These are phyloP conservation scores for Alosa sapidissima DNA, from an alignment of 2,797 vertebrate species.

Conservation along the genomic window DNA sequence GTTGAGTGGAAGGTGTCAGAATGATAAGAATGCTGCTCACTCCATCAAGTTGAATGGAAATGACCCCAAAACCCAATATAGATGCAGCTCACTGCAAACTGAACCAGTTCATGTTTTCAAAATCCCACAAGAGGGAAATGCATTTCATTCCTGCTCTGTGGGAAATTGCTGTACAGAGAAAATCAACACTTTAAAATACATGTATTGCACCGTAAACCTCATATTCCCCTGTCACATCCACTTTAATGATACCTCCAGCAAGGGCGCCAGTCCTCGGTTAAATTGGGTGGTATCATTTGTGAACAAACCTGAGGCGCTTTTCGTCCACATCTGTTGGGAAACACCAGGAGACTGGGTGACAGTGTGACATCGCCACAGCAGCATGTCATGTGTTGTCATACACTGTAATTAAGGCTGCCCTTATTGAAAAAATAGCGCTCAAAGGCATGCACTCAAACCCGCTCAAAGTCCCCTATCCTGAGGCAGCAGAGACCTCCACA, in stretches of 20 bases:
- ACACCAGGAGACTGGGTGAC: background rate
- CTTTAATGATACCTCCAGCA: background rate
- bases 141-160: background rate
- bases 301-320: background rate
- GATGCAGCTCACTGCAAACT: background rate
- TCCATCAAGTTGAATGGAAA: background rate
- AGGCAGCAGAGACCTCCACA: background rate
- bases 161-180: background rate
- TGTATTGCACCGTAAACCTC: background rate
- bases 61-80: slow-evolving; percentile 17
- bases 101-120: background rate
- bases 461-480: background rate
- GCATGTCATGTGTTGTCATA: background rate
- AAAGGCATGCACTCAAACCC: background rate
- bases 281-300: slow-evolving; percentile 12
- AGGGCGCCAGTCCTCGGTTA: background rate
- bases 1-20: background rate
- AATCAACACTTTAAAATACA: background rate
- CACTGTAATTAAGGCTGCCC: background rate
- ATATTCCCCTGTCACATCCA: background rate
- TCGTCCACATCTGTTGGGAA: background rate
- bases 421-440: background rate
- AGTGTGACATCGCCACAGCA: slow-evolving; percentile 9
- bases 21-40: background rate
- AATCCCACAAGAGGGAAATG: background rate